Percentiles rank a stretch among this genome's conserved stretches.
Conservation (phyloP, 1,140 invertebrate species). For the Halesus radiatus region DNA sequence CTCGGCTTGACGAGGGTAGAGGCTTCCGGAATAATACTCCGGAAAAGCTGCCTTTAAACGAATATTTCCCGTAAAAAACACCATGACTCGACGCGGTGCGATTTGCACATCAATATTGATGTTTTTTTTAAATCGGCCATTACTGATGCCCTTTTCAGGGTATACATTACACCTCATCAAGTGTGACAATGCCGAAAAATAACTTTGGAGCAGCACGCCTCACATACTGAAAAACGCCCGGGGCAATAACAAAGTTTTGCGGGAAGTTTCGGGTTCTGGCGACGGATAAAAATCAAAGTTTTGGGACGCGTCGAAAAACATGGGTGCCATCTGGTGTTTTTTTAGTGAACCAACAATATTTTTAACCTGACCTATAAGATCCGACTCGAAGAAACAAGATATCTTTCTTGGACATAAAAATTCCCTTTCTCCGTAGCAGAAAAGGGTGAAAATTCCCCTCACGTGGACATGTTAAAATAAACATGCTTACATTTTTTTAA, state of each 20-base stretch:
- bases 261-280: slow-evolving; percentile 44
- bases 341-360: slow-evolving; percentile 41
- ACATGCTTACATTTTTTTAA: too few relatives aligned
- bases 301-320: slow-evolving; percentile 51
- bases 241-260: slow-evolving; percentile 50
- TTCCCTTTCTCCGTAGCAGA: too few relatives aligned
- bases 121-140: neutral
- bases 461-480: too few relatives aligned
- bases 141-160: neutral
- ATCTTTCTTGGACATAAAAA: too few relatives aligned
- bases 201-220: slow-evolving; percentile 40
- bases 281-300: slow-evolving; percentile 43
- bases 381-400: neutral
- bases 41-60: neutral
- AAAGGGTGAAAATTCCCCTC: too few relatives aligned
- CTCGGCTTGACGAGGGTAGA: slow-evolving; percentile 50
- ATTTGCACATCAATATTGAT: neutral
- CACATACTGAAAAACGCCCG: slow-evolving; percentile 37
- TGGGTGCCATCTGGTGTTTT: slow-evolving; percentile 50
- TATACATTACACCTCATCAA: slow-evolving; percentile 53
- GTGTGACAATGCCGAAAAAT: slow-evolving; percentile 51
- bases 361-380: slow-evolving; percentile 26
- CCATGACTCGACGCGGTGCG: neutral
- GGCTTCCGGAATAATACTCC: neutral
- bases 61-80: neutral